phyloP scores from a whole-genome alignment of 1,140 invertebrate species.

The Aphelinus atriplicis region DNA sequence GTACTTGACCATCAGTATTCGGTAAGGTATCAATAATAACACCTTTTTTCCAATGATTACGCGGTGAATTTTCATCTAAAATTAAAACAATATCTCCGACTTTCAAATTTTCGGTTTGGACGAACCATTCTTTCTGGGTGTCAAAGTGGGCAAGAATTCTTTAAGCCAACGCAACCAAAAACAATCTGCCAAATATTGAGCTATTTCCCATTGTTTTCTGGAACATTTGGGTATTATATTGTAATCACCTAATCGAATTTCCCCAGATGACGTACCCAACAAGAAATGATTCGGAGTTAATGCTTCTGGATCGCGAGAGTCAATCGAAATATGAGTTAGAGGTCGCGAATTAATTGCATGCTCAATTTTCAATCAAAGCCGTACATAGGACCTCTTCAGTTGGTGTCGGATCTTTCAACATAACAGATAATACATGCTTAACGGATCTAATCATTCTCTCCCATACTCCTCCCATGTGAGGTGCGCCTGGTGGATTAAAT shows the following conservation, averaged over 20 bases:
- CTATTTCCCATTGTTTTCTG: slow-evolving; percentile 8
- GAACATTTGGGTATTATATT: neutral
- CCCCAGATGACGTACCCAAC: slow-evolving; percentile 39
- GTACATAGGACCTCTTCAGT: slow-evolving; percentile 13
- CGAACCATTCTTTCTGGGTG: slow-evolving; percentile 28
- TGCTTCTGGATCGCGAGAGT: slow-evolving; percentile 31
- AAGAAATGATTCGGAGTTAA: slow-evolving; percentile 53
- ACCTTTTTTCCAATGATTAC: neutral
- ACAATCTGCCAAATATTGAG: slow-evolving; percentile 39
- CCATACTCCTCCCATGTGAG: slow-evolving; percentile 25
- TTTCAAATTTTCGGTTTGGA: neutral
- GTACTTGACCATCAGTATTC: neutral
- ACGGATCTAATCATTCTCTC: slow-evolving; percentile 13
- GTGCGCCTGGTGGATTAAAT: slow-evolving; percentile 21
- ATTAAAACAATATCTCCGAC: slow-evolving; percentile 1
- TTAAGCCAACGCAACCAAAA: slow-evolving; percentile 47
- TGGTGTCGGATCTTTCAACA: neutral
- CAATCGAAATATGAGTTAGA: slow-evolving; percentile 33
- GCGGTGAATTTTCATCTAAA: neutral
- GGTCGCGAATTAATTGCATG: slow-evolving; percentile 23
- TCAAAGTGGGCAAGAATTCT: slow-evolving; percentile 46
- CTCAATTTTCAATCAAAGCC: neutral
- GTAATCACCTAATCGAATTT: neutral
- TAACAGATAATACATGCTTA: neutral
- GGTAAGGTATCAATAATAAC: neutral